Evolutionary conservation across 2,797 vertebrate genomes (phyloP).

Genomic region (Sphaeramia orbicularis): DNA sequence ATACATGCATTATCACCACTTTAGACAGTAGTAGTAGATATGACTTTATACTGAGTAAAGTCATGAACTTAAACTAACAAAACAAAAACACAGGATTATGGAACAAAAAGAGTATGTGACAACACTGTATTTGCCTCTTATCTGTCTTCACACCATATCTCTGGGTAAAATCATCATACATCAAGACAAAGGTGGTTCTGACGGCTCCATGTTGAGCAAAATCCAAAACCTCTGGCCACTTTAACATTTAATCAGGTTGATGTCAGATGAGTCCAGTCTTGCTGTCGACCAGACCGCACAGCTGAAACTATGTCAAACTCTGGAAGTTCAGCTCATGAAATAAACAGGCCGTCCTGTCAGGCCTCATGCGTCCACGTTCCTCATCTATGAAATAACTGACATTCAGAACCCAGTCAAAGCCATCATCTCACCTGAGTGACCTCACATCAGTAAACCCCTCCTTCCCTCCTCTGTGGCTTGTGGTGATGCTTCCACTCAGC

Average conservation of each 20-base stretch:
- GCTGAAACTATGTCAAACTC: too few relatives aligned
- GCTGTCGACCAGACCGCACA: conserved; percentile 40
- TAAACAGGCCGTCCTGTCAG: conserved; percentile 47
- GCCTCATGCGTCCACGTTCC: conserved; percentile 3
- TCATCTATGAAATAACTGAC: conserved; percentile 27
- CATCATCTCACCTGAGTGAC: too few relatives aligned
- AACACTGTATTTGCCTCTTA: conserved; percentile 5
- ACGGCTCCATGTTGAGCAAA: conserved; percentile 31
- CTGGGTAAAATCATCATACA: conserved; percentile 30
- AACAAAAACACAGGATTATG: not conserved
- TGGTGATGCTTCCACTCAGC: too few relatives aligned
- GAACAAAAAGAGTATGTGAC: not conserved
- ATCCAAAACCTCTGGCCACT: conserved; percentile 45
- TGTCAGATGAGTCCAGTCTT: conserved; percentile 26
- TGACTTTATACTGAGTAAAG: too few relatives aligned
- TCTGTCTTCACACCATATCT: conserved; percentile 22
- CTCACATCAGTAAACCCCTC: too few relatives aligned
- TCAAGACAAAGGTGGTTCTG: not conserved
- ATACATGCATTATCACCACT: too few relatives aligned
- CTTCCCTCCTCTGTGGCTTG: too few relatives aligned
- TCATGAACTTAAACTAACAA: too few relatives aligned
- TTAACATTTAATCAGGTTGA: conserved; percentile 59
- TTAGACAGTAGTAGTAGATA: too few relatives aligned
- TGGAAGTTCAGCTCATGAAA: conserved; percentile 53
- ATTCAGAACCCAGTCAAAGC: too few relatives aligned